Evolutionary conservation across 92 coral and sea anemone species (phyloP).

Genomic region (Blastomussa wellsi): DNA sequence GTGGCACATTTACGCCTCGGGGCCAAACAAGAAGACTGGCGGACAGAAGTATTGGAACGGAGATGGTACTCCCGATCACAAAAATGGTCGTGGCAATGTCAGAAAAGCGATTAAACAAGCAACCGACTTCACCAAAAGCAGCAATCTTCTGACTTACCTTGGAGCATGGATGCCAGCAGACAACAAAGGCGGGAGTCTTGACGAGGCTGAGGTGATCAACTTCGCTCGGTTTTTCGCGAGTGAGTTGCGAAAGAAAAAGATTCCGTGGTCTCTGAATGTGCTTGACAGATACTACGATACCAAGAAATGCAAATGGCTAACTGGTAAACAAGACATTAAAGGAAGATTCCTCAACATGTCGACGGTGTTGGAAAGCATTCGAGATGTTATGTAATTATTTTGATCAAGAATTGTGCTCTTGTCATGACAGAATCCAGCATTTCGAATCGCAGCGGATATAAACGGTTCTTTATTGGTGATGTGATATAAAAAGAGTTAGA

Average conservation of each 20-base stretch:
- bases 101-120: constrained; percentile 31
- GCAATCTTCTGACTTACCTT: constrained; percentile 44
- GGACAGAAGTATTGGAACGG: constrained; percentile 51
- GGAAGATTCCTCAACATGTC: constrained; percentile 50
- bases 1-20: constrained; percentile 79
- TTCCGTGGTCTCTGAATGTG: constrained; percentile 77
- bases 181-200: constrained; percentile 42
- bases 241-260: constrained; percentile 48
- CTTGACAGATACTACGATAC: constrained; percentile 69
- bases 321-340: constrained; percentile 14
- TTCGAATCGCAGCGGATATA: no score
- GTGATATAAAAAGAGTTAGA: no score
- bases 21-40: constrained; percentile 70
- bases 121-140: constrained; percentile 26
- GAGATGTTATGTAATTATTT: neutral
- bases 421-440: no score
- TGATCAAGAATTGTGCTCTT: no score
- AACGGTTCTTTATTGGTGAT: no score
- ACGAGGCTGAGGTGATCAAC: constrained; percentile 60
- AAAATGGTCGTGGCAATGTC: constrained; percentile 42
- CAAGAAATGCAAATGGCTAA: constrained; percentile 46
- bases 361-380: constrained; percentile 46
- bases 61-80: constrained; percentile 22
- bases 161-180: no score
- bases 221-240: constrained; percentile 64